Percentiles rank a stretch among this genome's conserved stretches.
These are phyloP conservation scores for Lasiurus borealis DNA, from an alignment of 2,113 vertebrate species.

Conservation along the genomic window DNA sequence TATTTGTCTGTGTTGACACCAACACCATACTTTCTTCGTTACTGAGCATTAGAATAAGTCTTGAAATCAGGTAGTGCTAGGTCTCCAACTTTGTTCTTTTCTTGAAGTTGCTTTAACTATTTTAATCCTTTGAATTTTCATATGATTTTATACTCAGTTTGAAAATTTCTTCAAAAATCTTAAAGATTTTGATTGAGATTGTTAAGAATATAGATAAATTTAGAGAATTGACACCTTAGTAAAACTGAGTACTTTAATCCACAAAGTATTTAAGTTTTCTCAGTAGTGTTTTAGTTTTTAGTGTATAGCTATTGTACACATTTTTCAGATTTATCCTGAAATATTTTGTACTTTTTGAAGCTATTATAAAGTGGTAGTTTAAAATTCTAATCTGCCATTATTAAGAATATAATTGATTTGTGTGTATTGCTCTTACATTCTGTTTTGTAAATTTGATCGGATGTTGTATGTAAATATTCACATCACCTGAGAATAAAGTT, in stretches of 20 bases:
- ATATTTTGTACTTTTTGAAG: neutral
- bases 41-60: neutral
- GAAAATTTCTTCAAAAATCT: neutral
- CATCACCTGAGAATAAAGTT: constrained; percentile 18
- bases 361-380: neutral
- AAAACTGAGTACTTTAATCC: neutral
- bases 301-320: neutral
- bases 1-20: neutral
- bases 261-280: neutral
- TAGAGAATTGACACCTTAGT: neutral
- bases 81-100: neutral
- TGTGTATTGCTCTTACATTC: neutral
- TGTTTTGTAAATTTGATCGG: neutral
- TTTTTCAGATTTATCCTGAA: neutral
- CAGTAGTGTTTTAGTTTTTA: neutral
- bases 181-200: constrained; percentile 2
- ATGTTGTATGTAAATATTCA: neutral
- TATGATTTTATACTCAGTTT: constrained; percentile 15
- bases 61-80: neutral
- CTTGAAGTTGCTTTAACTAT: neutral
- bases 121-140: constrained; percentile 32
- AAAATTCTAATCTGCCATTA: neutral
- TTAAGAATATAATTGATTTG: constrained; percentile 5
- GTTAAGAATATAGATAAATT: neutral
- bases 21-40: neutral